Evolutionary conservation across 1,140 invertebrate species (phyloP), one percentile per base, ranked within the genome.

Genomic region (Polypedilum vanderplanki): DNA sequence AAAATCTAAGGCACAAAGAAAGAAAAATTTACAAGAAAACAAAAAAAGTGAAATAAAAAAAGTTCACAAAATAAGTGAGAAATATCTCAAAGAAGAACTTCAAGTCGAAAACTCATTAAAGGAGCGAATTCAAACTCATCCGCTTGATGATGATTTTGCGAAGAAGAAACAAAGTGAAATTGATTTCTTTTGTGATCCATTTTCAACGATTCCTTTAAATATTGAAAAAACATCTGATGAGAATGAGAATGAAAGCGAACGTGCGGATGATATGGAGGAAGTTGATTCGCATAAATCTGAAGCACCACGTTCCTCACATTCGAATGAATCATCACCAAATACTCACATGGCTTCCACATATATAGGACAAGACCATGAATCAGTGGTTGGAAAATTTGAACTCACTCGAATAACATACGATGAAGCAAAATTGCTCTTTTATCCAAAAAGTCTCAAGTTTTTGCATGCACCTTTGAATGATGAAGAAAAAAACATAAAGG

Each of bases 111-210:
- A 20, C 9, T 18, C 17, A 12, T 22, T 70, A 70, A 22, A 70
- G 18, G 17, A 18, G 2, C n/a, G 10, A 20, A 70, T 18, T 18
- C 17, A 10, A n/a, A 20, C 15, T 20, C n/a, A 22, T 33, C 24
- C 24, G 24, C 24, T 33, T 70, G 65, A 70, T 22, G 65, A 70
- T 20, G 65, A 70, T 3, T 70, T 18, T 70, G 65, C 65, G 15
- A n/a, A 18, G 18, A 18, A 70, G 9, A 70, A 70, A 22, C 65
- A 70, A 70, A 18, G 9, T 20, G 65, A 70, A 70, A 22, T 70
- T 7, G 18, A 70, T 18, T 70, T 70, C 10, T 70, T 70, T 20
- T 70, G 65, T 70, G 65, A 70, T 70, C 65, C 65, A 10, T 70
- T 70, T 70, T 70, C 65, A 20, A 18, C 65, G 5, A 22, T 70